Percentiles rank a stretch among this genome's conserved stretches.
These are phyloP conservation scores for Campoletis sonorensis DNA, from an alignment of 1,140 invertebrate species.

Conservation along the genomic window DNA sequence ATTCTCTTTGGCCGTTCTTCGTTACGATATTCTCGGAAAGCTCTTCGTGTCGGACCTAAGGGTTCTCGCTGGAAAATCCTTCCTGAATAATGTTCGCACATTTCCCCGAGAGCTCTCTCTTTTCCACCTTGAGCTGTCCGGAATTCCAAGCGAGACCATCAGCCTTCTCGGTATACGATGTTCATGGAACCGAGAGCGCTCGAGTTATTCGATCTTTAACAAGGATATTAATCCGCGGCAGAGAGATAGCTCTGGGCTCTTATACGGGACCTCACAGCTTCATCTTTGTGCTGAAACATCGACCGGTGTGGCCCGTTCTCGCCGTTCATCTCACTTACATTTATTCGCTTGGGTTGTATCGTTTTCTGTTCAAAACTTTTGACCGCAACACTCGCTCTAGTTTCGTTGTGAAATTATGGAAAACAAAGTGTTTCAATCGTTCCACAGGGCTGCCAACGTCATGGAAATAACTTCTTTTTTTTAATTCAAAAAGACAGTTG, in stretches of 20 bases:
- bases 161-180: conserved; percentile 61
- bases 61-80: not conserved
- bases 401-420: conserved; percentile 41
- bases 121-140: not conserved
- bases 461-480: too few relatives aligned
- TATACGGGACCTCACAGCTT: conserved; percentile 11
- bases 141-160: conserved; percentile 2
- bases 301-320: not conserved
- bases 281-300: not conserved
- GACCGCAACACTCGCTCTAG: conserved; percentile 60
- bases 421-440: not conserved
- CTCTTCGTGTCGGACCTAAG: not conserved
- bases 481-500: not conserved
- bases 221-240: conserved; percentile 41
- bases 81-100: conserved; percentile 38
- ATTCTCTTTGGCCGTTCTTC: not conserved
- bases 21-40: conserved; percentile 33
- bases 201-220: conserved; percentile 47
- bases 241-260: conserved; percentile 17
- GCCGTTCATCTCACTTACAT: not conserved
- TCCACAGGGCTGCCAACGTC: too few relatives aligned
- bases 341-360: conserved; percentile 36
- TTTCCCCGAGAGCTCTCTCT: conserved; percentile 18
- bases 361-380: conserved; percentile 48
- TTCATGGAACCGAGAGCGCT: conserved; percentile 53